phyloP scores from a whole-genome alignment of 2,113 vertebrate species.

The Sebastes fasciatus region DNA sequence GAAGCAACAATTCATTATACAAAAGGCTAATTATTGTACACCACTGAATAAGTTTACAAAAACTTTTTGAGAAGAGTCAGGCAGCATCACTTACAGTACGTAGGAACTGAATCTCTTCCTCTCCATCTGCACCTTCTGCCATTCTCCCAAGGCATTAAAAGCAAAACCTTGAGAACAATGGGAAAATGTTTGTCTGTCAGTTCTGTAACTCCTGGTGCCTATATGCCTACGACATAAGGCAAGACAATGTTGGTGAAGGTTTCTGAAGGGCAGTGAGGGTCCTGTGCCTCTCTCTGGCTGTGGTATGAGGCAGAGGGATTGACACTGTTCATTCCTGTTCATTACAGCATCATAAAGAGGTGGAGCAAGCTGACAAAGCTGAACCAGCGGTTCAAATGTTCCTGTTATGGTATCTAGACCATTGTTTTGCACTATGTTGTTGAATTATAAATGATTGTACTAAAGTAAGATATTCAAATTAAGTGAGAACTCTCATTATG shows the following conservation, averaged over 20 bases:
- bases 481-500: background rate
- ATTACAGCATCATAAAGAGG: conserved; percentile 71
- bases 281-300: conserved; percentile 52
- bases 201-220: conserved; percentile 17
- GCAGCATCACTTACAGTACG: conserved; percentile 89
- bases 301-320: conserved; percentile 56
- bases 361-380: conserved; percentile 63
- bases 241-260: conserved; percentile 31
- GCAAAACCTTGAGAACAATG: conserved; percentile 44
- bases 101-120: conserved; percentile 94
- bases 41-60: background rate
- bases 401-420: background rate
- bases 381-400: conserved; percentile 9
- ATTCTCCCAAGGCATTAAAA: conserved; percentile 77
- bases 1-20: background rate
- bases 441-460: background rate
- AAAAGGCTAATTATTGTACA: background rate
- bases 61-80: conserved; percentile 13
- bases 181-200: conserved; percentile 21
- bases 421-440: background rate
- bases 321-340: conserved; percentile 66
- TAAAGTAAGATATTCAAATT: background rate
- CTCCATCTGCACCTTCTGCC: conserved; percentile 92
- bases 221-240: conserved; percentile 24
- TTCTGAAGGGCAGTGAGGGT: conserved; percentile 62